Conservation (phyloP, 2,888 invertebrate genomes). For the Watsonalla cultraria region DNA sequence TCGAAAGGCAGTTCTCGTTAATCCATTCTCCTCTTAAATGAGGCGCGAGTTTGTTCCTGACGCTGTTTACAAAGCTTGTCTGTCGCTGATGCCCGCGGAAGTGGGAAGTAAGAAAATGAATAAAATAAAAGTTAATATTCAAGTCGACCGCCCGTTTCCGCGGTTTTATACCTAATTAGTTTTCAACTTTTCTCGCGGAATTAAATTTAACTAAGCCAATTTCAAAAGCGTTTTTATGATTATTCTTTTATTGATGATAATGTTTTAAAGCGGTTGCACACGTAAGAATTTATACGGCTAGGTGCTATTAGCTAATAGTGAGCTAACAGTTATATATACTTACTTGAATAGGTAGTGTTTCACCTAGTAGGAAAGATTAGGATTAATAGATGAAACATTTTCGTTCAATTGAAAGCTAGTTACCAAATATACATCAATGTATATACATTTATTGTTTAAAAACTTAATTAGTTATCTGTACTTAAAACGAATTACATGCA, state of each 20-base stretch:
- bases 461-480: no score
- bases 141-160: not conserved
- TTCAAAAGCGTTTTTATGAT: not conserved
- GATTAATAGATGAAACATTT: no score
- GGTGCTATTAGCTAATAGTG: no score
- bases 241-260: not conserved
- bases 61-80: constrained; percentile 3
- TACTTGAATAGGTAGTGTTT: no score
- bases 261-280: not conserved
- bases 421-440: no score
- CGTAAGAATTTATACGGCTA: not conserved
- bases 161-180: constrained; percentile 1
- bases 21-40: no score
- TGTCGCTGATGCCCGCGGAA: not conserved
- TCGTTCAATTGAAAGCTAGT: no score
- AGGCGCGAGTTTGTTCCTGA: not conserved
- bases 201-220: not conserved
- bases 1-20: no score
- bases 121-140: not conserved
- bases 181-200: not conserved
- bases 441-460: no score
- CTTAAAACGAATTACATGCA: no score
- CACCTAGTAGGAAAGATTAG: no score
- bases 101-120: constrained; percentile 1
- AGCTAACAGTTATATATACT: no score